A percentile compares a stretch with the other conserved stretches of the same genome.
phyloP scores from a whole-genome alignment of 2,797 vertebrate genomes.

The Leptoclinus maculatus region DNA sequence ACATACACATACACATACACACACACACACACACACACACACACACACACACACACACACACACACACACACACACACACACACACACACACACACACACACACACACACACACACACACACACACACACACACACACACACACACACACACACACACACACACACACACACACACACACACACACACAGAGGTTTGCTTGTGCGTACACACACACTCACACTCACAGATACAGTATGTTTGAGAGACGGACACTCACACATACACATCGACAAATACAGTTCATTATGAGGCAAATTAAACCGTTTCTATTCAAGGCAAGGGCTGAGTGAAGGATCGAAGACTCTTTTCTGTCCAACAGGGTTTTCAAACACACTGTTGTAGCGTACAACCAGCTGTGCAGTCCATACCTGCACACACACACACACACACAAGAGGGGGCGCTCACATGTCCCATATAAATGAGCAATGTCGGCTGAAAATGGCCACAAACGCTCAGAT shows the following conservation, averaged over 20 bases:
- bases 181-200: background rate
- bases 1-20: conserved; percentile 21
- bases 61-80: conserved; percentile 22
- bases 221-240: conserved; percentile 3
- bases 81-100: conserved; percentile 7
- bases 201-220: conserved; percentile 21
- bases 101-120: conserved; percentile 13
- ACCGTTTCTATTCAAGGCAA: conserved; percentile 64
- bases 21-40: conserved; percentile 32
- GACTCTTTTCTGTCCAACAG: conserved; percentile 43
- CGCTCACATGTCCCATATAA: background rate
- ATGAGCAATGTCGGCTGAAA: conserved; percentile 7
- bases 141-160: conserved; percentile 5
- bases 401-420: background rate
- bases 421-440: background rate
- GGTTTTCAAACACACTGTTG: conserved; percentile 32
- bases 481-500: background rate
- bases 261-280: conserved; percentile 41
- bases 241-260: conserved; percentile 16
- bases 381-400: conserved; percentile 22
- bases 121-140: conserved; percentile 19
- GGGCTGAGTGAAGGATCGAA: conserved; percentile 60
- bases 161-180: conserved; percentile 32
- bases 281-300: conserved; percentile 74
- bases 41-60: conserved; percentile 35